These are phyloP conservation scores for Drosophila mimetica DNA, from an alignment of 2,888 invertebrate species.

Conservation along the genomic window DNA sequence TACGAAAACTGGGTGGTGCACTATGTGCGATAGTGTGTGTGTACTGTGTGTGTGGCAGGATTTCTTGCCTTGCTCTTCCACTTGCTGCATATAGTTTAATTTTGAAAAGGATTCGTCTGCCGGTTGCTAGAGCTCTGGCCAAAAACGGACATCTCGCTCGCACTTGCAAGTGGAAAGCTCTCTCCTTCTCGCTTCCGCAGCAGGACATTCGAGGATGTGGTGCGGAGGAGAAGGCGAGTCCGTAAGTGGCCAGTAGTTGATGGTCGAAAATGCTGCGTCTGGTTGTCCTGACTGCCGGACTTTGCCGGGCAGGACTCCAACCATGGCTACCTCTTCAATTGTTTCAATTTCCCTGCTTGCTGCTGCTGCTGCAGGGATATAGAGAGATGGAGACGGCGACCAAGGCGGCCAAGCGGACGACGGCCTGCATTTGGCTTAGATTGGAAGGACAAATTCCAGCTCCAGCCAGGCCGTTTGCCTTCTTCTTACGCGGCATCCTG, in stretches of 20 bases:
- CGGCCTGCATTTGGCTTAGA: constrained; percentile 74
- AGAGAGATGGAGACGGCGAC: constrained; percentile 5
- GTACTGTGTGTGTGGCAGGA: constrained; percentile 54
- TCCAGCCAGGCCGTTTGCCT: constrained; percentile 71
- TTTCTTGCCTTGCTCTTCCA: constrained; percentile 68
- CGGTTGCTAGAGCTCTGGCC: constrained; percentile 72
- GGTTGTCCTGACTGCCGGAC: constrained; percentile 44
- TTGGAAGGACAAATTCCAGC: constrained; percentile 79
- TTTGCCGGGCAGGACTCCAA: constrained; percentile 6
- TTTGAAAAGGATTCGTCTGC: constrained; percentile 79
- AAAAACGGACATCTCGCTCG: constrained; percentile 40
- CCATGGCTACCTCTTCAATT: constrained; percentile 72
- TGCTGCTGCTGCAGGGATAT: constrained; percentile 1
- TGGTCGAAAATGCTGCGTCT: constrained; percentile 79
- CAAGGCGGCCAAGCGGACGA: constrained; percentile 39
- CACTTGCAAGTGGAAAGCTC: constrained; percentile 11
- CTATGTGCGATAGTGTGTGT: constrained; percentile 6
- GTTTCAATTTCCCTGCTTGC: constrained; percentile 77
- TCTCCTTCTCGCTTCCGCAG: constrained; percentile 9
- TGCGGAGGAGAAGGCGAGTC: constrained; percentile 60
- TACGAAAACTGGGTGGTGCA: constrained; percentile 28
- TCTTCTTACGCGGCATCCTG: constrained; percentile 79
- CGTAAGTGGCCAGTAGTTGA: constrained; percentile 77
- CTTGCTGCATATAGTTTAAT: constrained; percentile 77
- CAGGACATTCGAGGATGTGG: constrained; percentile 49